phyloP scores from a whole-genome alignment of 1,140 invertebrate genomes.

The Pseudomyrmex sp. region DNA sequence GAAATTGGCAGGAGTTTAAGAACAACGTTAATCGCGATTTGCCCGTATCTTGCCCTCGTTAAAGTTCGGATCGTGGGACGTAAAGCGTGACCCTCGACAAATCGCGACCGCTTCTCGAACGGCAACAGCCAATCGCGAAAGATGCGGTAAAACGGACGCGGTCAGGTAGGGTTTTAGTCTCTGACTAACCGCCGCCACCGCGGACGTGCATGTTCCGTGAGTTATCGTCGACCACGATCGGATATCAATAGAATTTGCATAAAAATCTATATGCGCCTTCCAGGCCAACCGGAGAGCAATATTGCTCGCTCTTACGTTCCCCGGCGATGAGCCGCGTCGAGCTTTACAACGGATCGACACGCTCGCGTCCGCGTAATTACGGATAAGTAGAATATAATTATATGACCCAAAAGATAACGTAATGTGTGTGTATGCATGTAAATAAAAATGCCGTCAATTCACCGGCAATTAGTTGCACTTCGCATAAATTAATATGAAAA shows the following conservation, averaged over 20 bases:
- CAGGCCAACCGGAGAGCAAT: conserved; percentile 69
- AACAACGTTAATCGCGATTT: conserved; percentile 66
- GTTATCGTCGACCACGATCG: conserved; percentile 81
- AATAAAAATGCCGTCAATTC: neutral
- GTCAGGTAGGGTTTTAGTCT: conserved; percentile 71
- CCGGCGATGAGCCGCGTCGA: conserved; percentile 64
- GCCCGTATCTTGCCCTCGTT: conserved; percentile 43
- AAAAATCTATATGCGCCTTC: conserved; percentile 83
- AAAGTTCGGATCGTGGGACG: conserved; percentile 44
- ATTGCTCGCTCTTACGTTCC: conserved; percentile 74
- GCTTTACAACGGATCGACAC: conserved; percentile 57
- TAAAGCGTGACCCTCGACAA: conserved; percentile 37
- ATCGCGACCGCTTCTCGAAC: conserved; percentile 59
- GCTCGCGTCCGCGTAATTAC: conserved; percentile 30
- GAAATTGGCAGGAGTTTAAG: neutral
- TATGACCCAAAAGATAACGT: neutral
- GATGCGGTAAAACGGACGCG: conserved; percentile 23
- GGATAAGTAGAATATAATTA: conserved; percentile 37
- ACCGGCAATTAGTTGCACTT: conserved; percentile 1
- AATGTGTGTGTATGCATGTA: neutral
- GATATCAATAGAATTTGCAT: conserved; percentile 85
- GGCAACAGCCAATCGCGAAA: conserved; percentile 53
- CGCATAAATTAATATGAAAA: conserved; percentile 39
- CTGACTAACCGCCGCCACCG: conserved; percentile 75
- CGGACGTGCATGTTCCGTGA: conserved; percentile 81